Percentiles rank a stretch among this genome's conserved stretches.
phyloP scores from a whole-genome alignment of 2,113 vertebrate species.

The Porphyrio hochstetteri region DNA sequence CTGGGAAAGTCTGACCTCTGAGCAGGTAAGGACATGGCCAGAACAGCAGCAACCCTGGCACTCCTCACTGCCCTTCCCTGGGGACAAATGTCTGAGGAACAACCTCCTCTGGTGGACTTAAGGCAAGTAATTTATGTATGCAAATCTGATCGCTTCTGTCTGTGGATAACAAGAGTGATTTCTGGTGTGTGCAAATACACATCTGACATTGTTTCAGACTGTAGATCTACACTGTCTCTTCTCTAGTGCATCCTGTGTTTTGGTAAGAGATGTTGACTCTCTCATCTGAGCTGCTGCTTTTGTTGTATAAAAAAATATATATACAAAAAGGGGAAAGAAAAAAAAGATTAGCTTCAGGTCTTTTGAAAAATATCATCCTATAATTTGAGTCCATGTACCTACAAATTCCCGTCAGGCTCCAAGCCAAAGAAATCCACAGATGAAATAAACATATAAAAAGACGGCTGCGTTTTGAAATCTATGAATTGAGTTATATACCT shows the following conservation, averaged over 20 bases:
- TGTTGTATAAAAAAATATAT: slow-evolving; percentile 12
- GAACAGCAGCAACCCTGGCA: background rate
- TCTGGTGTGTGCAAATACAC: background rate
- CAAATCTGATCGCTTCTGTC: background rate
- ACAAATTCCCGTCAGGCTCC: slow-evolving; percentile 68
- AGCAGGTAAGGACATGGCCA: background rate
- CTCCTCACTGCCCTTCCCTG: background rate
- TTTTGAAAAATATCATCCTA: slow-evolving; percentile 69
- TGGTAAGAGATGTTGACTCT: background rate
- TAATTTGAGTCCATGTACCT: slow-evolving; percentile 74
- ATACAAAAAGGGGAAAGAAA: background rate
- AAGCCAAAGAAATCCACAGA: slow-evolving; percentile 70
- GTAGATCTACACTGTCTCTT: background rate
- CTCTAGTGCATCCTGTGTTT: background rate
- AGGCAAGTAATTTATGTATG: background rate
- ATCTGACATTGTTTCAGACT: background rate
- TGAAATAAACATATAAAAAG: slow-evolving; percentile 74
- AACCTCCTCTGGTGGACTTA: background rate
- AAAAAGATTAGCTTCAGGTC: slow-evolving; percentile 65
- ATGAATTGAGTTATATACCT: slow-evolving; percentile 80
- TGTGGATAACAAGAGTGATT: background rate
- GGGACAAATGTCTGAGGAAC: background rate
- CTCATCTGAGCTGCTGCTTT: slow-evolving; percentile 57
- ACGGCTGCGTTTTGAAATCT: slow-evolving; percentile 71
- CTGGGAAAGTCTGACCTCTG: background rate